Base-by-base conservation (phyloP, 2,888 invertebrate species). In the Drosophila infuscata region DNA sequence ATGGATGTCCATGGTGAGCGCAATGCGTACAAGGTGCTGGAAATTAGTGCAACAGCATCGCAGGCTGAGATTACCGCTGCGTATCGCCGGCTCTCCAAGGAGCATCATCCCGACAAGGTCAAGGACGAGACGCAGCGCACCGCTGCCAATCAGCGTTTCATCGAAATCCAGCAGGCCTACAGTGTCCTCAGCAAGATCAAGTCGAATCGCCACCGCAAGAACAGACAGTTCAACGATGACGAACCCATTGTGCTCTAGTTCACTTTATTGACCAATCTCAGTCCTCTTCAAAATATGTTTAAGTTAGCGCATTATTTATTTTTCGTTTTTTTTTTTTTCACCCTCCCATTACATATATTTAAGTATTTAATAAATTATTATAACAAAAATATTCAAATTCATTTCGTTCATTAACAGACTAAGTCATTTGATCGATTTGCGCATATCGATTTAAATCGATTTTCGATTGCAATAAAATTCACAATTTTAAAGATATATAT, bases 111-210 rank as follows among this genome's bases (percentile, higher is more conserved):
- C 0, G 99, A 99, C 91, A 98, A 97, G 92, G 96, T 96, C 7
- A 97, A 97, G 91, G 96, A 97, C 74, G 94, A 94, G 4, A 93
- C 94, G 1, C 94, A 95, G 67, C 95, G 97, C 49, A 93, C 94
- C 4, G 94, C 93, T 3, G 98, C 98, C 0, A 97, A 98, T 91
- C 96, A 97, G 79, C 95, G 95, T 61, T 99, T 99, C 92, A 97
- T 98, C 94, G 97, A 98, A 89, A 97, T 98, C 74, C 98, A 98
- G 89, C 96, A 97, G 91, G 98, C 99, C 0, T 99, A 98, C 92
- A 98, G 97, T 91, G 96, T 97, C 51, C 94, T 98, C 0, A 97
- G 97, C 11, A 97, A 96, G 82, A 96, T 96, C 81, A 97, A 97
- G 91, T 95, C 95, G 61, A 96, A 96, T 76, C 94, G 98, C 58